These are phyloP conservation scores for Daphoenositta chrysoptera DNA, from an alignment of 2,113 vertebrate genomes.

Conservation along the genomic window DNA sequence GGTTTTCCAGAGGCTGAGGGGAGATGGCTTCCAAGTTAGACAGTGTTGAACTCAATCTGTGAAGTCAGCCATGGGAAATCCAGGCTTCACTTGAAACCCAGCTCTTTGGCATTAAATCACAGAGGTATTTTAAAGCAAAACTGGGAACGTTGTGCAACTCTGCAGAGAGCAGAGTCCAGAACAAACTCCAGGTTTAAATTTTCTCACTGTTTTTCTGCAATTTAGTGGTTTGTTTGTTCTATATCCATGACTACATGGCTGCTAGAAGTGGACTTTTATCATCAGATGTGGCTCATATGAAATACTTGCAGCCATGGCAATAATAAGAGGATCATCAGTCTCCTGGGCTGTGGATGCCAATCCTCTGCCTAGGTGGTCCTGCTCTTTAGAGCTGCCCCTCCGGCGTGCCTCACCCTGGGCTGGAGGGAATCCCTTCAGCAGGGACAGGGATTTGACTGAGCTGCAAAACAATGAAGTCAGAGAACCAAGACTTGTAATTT, in stretches of 20 bases:
- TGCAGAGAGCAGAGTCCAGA: neutral
- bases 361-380: neutral
- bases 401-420: neutral
- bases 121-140: neutral
- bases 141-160: neutral
- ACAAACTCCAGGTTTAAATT: neutral
- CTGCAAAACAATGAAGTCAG: neutral
- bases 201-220: neutral
- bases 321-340: fast-evolving
- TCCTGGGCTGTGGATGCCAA: neutral
- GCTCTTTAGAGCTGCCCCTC: neutral
- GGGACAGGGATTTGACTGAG: neutral
- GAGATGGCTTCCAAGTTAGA: neutral
- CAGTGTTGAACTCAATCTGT: neutral
- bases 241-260: neutral
- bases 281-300: neutral
- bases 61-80: neutral
- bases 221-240: conserved; percentile 18
- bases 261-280: neutral
- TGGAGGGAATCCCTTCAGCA: neutral
- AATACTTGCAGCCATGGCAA: neutral
- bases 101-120: neutral
- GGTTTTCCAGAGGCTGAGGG: neutral
- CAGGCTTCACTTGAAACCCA: neutral
- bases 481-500: neutral